These are phyloP conservation scores for Dolomedes plantarius DNA, from an alignment of 2,888 invertebrate species.

Conservation along the genomic window DNA sequence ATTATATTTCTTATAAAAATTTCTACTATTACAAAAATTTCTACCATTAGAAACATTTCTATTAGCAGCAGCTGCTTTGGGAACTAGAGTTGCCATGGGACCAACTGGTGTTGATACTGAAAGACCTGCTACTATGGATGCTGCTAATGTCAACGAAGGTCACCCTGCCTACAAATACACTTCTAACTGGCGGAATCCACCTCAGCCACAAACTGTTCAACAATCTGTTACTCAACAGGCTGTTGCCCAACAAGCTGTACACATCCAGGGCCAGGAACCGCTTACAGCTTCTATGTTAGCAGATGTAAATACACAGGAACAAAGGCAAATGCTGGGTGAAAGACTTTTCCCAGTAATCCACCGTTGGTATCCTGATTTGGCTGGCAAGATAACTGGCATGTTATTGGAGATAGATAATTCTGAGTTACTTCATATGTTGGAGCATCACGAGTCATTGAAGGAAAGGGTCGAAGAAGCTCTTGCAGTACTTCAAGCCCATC, in stretches of 20 bases:
- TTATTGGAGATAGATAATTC: constrained; percentile 98
- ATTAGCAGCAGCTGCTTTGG: constrained; percentile 81
- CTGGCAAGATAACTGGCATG: constrained; percentile 99
- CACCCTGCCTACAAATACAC: constrained; percentile 89
- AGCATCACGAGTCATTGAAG: constrained; percentile 95
- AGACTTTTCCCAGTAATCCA: constrained; percentile 97
- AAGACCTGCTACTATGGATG: constrained; percentile 73
- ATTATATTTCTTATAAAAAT: too few species aligned
- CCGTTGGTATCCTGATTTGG: constrained; percentile 93
- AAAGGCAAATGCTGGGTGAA: constrained; percentile 99
- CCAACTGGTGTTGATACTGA: constrained; percentile 56
- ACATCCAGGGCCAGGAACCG: constrained; percentile 96
- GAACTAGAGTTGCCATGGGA: constrained; percentile 79
- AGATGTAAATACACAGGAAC: constrained; percentile 95
- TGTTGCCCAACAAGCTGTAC: constrained; percentile 84
- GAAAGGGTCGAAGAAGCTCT: constrained; percentile 99
- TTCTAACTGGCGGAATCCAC: constrained; percentile 92
- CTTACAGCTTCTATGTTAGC: constrained; percentile 98
- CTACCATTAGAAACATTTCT: too few species aligned
- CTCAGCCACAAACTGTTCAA: constrained; percentile 75
- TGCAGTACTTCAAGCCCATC: constrained; percentile 97
- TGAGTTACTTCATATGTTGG: constrained; percentile 97
- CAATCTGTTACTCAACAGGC: constrained; percentile 73
- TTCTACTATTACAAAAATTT: too few species aligned
- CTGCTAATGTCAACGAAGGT: constrained; percentile 74